phyloP scores from a whole-genome alignment of 2,888 invertebrate genomes.

The Brachyptera putata region DNA sequence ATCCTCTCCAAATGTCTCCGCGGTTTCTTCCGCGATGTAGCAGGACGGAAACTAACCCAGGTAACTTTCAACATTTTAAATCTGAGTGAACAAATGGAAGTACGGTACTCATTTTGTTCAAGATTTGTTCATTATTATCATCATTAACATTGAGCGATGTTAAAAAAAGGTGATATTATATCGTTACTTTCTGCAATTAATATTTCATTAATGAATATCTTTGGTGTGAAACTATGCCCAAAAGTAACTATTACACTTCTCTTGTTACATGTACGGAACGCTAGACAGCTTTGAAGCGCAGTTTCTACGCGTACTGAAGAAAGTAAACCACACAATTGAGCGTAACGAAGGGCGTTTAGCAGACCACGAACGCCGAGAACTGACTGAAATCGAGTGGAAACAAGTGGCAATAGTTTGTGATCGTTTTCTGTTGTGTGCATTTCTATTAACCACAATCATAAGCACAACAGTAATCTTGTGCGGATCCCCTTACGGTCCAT shows the following conservation, averaged over 20 bases:
- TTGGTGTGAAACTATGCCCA: too few species aligned
- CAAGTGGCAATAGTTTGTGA: slow-evolving; percentile 79
- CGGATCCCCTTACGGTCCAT: slow-evolving; percentile 51
- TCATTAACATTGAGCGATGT: too few species aligned
- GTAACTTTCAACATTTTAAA: too few species aligned
- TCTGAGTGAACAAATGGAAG: too few species aligned
- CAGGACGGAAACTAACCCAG: slow-evolving; percentile 35
- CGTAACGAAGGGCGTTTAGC: slow-evolving; percentile 72
- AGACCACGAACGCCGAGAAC: slow-evolving; percentile 73
- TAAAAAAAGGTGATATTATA: too few species aligned
- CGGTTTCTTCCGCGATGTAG: slow-evolving; percentile 43
- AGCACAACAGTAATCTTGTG: slow-evolving; percentile 75
- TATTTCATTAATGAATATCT: too few species aligned
- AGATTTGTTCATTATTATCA: too few species aligned
- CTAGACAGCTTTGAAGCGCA: slow-evolving; percentile 57
- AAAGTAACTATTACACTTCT: too few species aligned
- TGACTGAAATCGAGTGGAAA: slow-evolving; percentile 81
- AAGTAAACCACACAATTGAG: slow-evolving; percentile 71
- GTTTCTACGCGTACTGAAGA: slow-evolving; percentile 62
- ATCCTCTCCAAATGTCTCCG: slow-evolving; percentile 47
- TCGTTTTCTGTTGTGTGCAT: slow-evolving; percentile 68
- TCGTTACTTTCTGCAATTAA: too few species aligned
- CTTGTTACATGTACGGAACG: slow-evolving; percentile 23
- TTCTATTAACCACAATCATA: slow-evolving; percentile 69
- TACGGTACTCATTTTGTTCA: too few species aligned